phyloP scores from a whole-genome alignment of 2,888 invertebrate species.

The Mayetiola destructor region DNA sequence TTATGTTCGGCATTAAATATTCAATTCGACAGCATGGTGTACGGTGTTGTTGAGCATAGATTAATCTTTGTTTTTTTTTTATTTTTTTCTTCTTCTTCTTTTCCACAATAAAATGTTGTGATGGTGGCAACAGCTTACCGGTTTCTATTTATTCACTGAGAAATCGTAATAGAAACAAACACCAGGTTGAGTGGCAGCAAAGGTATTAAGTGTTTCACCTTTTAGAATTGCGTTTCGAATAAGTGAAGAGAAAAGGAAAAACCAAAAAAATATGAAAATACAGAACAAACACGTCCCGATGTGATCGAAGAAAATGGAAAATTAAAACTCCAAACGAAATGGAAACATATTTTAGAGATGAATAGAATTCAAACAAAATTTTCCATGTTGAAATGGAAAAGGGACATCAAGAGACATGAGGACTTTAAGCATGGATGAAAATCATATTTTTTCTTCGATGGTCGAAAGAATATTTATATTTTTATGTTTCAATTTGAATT shows the following conservation, averaged over 20 bases:
- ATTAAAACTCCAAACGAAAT: background rate
- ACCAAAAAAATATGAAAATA: background rate
- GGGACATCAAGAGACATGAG: too few species aligned
- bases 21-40: slow-evolving; percentile 5
- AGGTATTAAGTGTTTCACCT: slow-evolving; percentile 3
- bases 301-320: background rate
- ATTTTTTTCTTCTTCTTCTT: background rate
- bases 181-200: too few species aligned
- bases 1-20: slow-evolving; percentile 7
- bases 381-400: too few species aligned
- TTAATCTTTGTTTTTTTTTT: background rate
- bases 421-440: too few species aligned
- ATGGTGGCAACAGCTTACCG: too few species aligned
- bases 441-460: too few species aligned
- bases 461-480: background rate
- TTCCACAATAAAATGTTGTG: background rate
- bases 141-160: background rate
- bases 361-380: too few species aligned
- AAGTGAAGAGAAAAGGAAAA: background rate
- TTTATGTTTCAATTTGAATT: slow-evolving; percentile 8
- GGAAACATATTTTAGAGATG: too few species aligned
- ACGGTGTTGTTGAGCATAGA: background rate
- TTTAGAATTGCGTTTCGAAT: background rate
- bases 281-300: background rate
- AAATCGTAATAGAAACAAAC: background rate